Evolutionary conservation across 2,797 vertebrate species (phyloP).

Genomic region (Diceros bicornis): DNA sequence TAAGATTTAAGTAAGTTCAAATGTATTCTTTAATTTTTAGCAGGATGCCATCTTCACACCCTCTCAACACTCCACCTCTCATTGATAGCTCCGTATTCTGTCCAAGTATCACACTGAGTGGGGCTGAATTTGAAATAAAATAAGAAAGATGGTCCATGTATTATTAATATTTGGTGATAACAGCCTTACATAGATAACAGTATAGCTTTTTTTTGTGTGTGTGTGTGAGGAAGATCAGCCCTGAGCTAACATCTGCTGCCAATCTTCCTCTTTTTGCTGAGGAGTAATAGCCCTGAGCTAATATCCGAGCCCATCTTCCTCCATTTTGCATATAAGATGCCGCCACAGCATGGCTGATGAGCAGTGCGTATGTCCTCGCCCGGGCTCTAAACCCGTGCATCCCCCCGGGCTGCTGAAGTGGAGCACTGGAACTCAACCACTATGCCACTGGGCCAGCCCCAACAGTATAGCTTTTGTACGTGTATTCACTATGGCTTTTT

Average conservation of each 20-base stretch:
- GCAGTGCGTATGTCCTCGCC: too few relatives aligned
- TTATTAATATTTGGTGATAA: slow-evolving; percentile 78
- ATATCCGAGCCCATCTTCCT: too few relatives aligned
- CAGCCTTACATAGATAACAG: background rate
- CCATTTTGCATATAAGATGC: too few relatives aligned
- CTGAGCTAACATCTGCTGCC: too few relatives aligned
- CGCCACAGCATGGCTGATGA: too few relatives aligned
- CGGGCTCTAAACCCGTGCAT: too few relatives aligned
- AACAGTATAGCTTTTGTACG: background rate
- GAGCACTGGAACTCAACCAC: too few relatives aligned
- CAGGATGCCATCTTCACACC: slow-evolving; percentile 78
- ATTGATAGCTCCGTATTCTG: slow-evolving; percentile 72
- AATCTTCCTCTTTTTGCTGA: too few relatives aligned
- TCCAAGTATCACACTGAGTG: slow-evolving; percentile 77
- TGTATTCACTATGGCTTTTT: background rate
- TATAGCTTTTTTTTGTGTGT: background rate
- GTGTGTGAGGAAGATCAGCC: too few relatives aligned
- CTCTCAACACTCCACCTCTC: slow-evolving; percentile 67
- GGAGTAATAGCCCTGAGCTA: too few relatives aligned
- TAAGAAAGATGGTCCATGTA: slow-evolving; percentile 76
- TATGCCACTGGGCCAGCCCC: too few relatives aligned
- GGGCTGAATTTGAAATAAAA: slow-evolving; percentile 74
- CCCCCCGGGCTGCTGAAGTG: too few relatives aligned
- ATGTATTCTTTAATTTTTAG: slow-evolving; percentile 79
- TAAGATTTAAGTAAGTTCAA: slow-evolving; percentile 77